These are phyloP conservation scores for Melopsittacus undulatus DNA, from an alignment of 2,797 vertebrate species.

Conservation along the genomic window DNA sequence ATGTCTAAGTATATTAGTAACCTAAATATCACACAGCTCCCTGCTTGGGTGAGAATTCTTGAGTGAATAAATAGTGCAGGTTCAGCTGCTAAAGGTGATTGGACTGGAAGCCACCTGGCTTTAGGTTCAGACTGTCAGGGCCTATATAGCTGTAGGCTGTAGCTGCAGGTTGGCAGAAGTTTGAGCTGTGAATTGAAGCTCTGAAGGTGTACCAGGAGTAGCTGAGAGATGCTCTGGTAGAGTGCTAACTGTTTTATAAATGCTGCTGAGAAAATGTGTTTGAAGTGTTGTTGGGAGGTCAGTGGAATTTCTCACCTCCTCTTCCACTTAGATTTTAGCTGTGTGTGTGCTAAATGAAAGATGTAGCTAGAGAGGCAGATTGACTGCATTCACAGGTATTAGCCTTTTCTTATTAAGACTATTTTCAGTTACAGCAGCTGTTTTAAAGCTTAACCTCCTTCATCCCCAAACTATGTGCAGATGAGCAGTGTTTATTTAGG, in stretches of 20 bases:
- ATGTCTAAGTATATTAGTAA: background rate
- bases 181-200: background rate
- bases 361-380: background rate
- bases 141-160: background rate
- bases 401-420: background rate
- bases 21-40: background rate
- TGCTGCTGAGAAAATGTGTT: background rate
- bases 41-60: background rate
- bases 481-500: slow-evolving; percentile 11
- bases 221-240: background rate
- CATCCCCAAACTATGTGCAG: slow-evolving; percentile 49
- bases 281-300: background rate
- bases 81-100: background rate
- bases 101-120: background rate
- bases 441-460: slow-evolving; percentile 49
- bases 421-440: slow-evolving; percentile 49
- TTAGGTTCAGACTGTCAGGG: background rate
- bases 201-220: background rate
- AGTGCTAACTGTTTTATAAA: background rate
- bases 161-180: background rate
- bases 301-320: slow-evolving; percentile 16
- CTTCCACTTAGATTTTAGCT: background rate
- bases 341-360: background rate
- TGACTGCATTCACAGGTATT: background rate
- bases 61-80: background rate